Percentiles rank a stretch among this genome's conserved stretches.
phyloP scores from a whole-genome alignment of 1,140 invertebrate genomes.

The Galleria mellonella region DNA sequence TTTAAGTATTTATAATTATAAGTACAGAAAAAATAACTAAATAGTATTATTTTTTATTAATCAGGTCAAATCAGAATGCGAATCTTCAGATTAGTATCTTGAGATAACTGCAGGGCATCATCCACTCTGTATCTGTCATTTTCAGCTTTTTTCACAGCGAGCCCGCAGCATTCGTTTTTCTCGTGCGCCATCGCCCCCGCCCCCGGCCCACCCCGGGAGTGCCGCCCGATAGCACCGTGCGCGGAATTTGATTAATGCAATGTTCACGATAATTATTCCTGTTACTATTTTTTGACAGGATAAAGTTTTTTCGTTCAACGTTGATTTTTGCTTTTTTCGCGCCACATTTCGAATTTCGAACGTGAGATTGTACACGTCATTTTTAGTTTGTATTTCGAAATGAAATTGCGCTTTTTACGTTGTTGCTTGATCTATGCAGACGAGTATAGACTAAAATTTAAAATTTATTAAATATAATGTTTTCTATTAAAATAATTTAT shows the following conservation, averaged over 20 bases:
- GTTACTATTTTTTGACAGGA: slow-evolving; percentile 72
- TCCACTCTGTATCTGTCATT: slow-evolving; percentile 22
- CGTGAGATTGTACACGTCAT: slow-evolving; percentile 5
- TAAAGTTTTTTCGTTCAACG: slow-evolving; percentile 46
- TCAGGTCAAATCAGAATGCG: too few relatives aligned
- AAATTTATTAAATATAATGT: too few relatives aligned
- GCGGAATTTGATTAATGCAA: slow-evolving; percentile 73
- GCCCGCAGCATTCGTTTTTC: slow-evolving; percentile 60
- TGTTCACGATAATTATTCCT: slow-evolving; percentile 72
- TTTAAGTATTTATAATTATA: too few relatives aligned
- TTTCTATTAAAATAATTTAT: too few relatives aligned
- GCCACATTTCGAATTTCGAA: not conserved
- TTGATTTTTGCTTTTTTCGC: slow-evolving; percentile 27
- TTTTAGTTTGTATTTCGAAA: too few relatives aligned
- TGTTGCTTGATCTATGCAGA: slow-evolving; percentile 3
- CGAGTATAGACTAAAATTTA: too few relatives aligned
- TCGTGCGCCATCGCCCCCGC: slow-evolving; percentile 14
- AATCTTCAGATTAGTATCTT: too few relatives aligned
- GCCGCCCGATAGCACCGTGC: slow-evolving; percentile 48
- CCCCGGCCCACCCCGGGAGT: slow-evolving; percentile 3
- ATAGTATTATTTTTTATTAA: too few relatives aligned
- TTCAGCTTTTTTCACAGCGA: slow-evolving; percentile 61
- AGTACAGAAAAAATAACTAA: too few relatives aligned
- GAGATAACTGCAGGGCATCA: too few relatives aligned
- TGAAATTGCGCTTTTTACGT: too few relatives aligned